Conservation (phyloP, 2,113 vertebrate species). For the Rousettus leschenaultii region DNA sequence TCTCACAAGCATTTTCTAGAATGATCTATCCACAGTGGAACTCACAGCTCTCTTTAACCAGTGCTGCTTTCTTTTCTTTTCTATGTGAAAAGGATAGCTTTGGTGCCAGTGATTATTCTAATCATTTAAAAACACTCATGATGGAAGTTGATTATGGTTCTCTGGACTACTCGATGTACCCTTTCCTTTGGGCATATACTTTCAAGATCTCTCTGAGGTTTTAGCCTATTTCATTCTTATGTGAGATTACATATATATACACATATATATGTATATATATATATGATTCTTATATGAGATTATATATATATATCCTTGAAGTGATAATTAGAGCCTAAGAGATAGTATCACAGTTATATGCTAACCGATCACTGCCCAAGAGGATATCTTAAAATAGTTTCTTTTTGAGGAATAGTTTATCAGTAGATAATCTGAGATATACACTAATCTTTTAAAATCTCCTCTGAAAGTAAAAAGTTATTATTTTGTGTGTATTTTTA, state of each 20-base stretch:
- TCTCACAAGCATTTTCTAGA: not conserved
- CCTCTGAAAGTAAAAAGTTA: not conserved
- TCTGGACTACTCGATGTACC: not conserved
- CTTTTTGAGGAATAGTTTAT: not conserved
- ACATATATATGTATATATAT: too few species aligned
- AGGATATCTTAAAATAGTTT: not conserved
- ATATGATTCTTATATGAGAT: too few species aligned
- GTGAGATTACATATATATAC: not conserved
- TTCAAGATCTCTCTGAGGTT: not conserved
- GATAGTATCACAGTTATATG: not conserved
- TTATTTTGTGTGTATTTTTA: not conserved
- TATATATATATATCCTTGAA: not conserved
- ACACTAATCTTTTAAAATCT: not conserved
- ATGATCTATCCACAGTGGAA: not conserved
- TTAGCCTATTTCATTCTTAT: not conserved
- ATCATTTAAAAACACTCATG: not conserved
- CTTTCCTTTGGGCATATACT: not conserved
- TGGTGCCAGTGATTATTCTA: not conserved
- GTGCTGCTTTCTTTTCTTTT: not conserved
- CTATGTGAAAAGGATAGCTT: not conserved
- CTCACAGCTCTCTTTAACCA: not conserved
- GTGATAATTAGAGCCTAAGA: not conserved
- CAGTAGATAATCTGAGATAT: not conserved
- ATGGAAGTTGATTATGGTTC: not conserved
- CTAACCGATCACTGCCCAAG: not conserved